phyloP scores from a whole-genome alignment of 2,113 vertebrate genomes.

The Nibea albiflora region DNA sequence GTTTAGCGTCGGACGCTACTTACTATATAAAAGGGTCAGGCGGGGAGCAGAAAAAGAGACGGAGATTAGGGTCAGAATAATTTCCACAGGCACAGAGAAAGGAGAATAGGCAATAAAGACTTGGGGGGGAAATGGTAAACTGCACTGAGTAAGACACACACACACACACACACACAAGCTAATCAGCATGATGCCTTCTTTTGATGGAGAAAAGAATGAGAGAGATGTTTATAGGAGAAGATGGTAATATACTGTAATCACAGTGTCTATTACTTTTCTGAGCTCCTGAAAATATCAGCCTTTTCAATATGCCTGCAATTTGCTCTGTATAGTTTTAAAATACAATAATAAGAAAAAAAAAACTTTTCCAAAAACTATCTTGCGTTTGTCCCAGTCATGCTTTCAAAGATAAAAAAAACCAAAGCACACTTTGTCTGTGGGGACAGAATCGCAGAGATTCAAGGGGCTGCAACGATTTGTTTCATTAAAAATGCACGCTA shows the following conservation, averaged over 20 bases:
- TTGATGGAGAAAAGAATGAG: background rate
- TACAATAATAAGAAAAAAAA: too few species aligned
- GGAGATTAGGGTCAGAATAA: conserved; percentile 73
- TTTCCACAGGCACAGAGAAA: conserved; percentile 65
- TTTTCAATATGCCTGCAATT: background rate
- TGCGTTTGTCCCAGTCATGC: too few species aligned
- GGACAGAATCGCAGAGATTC: too few species aligned
- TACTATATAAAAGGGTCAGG: conserved; percentile 55
- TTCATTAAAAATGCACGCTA: too few species aligned
- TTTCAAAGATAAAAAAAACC: background rate
- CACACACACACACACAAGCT: conserved; percentile 21
- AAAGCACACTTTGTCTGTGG: too few species aligned
- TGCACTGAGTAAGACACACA: conserved; percentile 40
- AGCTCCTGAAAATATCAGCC: conserved; percentile 5
- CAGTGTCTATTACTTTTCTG: background rate
- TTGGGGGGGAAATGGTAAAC: conserved; percentile 8
- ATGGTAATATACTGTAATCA: conserved; percentile 4
- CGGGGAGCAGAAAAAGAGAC: conserved; percentile 43
- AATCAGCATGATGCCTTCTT: conserved; percentile 32
- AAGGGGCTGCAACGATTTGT: too few species aligned
- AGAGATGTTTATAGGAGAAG: conserved; percentile 40
- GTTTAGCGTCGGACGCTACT: conserved; percentile 71
- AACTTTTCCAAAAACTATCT: too few species aligned
- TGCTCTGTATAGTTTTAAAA: background rate
- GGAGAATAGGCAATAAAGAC: conserved; percentile 52